Evolutionary conservation across 2,113 vertebrate genomes (phyloP), one percentile per base, ranked within the genome.

Genomic region (Larimichthys polyactis): DNA sequence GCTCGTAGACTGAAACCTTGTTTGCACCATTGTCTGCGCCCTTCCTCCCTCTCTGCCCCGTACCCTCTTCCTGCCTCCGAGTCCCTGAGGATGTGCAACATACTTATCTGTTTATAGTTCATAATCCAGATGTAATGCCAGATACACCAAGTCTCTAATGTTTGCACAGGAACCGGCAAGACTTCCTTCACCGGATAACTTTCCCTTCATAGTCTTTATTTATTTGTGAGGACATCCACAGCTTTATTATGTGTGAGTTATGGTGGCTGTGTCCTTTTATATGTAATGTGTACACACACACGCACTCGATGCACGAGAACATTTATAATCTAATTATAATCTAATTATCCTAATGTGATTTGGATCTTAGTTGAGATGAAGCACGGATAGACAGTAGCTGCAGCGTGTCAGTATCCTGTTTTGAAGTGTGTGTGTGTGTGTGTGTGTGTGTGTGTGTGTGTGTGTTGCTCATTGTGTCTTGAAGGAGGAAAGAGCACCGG

Each of bases 61-160:
- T 29, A 69, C 22, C 6, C 1, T n/a, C 69, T 90, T 82, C 82
- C 84, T 84, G 70, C 27, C 29, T 32, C 20, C 36, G 36, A 51
- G 57, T 74, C 70, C 59, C 66, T 59, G 36, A 80, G 89, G 78
- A 86, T 79, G 59, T 55, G n/a, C 20, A 20, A 9, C 29, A 46
- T 36, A 43, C 14, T 78, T 43, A 20, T 72, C 29, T 17, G 40
- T 68, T 83, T 58, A 16, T 51, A 55, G 44, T 36, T 75, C 43
- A 62, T 57, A 75, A 82, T 72, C 12, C 24, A 63, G 19, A 62
- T 0, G 0, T 22, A 16, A 51, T 22, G 20, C 49, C 10, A 22
- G 27, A 78, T 71, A 51, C 59, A 68, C 16, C 29, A 59, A 36
- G 52, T 72, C 1, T 4, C 4, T 71, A 36, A 62, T 32, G 29